Base-by-base conservation (phyloP, 2,888 invertebrate species). In the Dastarcus helophoroides region DNA sequence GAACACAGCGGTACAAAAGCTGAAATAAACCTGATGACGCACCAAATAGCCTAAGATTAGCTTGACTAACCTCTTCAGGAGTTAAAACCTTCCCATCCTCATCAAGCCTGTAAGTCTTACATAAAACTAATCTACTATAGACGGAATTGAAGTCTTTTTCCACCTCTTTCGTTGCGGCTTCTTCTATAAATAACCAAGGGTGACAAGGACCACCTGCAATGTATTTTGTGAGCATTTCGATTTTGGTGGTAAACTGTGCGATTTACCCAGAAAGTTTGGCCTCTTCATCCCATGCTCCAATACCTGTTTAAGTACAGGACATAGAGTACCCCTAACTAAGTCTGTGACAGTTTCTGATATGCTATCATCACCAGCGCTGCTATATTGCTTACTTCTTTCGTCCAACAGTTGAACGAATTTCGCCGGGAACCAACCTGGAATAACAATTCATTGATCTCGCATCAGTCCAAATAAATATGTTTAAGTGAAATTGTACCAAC, bases 11-110 rank as follows among this genome's bases (percentile, higher is more conserved):
- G 53, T 89, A 88, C 16, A 89, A 63, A 36, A 89, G 63, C 73
- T 76, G 49, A 29, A 64, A 61, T 35, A 24, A 8, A 12, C n/a
- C 10, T 8, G 40, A 42, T 34, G 32, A 29, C 21, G 25, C 6
- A 9, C 11, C 10, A 31, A 9, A n/a, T 15, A 7, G 3, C 10
- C 8, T 14, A 22, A 28, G 8, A 28, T 23, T 5, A 29, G 16
- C n/a, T 24, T 33, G 23, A 39, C 30, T 59, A 80, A n/a, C 80
- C 63, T 98, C 98, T 68, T 97, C 97, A 4, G 98, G 97, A 1
- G 95, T 95, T 25, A 98, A 68, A 14, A 98, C 95, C 69, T 97
- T 97, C 2, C 95, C 95, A 68, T 98, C 97, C 67, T 98, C 97
- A 67, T 98, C 98, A 42, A 98, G 69, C 42, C 93, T 73, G 67